Evolutionary conservation across 2,888 invertebrate species (phyloP).

Genomic region (Orchestes rusci): DNA sequence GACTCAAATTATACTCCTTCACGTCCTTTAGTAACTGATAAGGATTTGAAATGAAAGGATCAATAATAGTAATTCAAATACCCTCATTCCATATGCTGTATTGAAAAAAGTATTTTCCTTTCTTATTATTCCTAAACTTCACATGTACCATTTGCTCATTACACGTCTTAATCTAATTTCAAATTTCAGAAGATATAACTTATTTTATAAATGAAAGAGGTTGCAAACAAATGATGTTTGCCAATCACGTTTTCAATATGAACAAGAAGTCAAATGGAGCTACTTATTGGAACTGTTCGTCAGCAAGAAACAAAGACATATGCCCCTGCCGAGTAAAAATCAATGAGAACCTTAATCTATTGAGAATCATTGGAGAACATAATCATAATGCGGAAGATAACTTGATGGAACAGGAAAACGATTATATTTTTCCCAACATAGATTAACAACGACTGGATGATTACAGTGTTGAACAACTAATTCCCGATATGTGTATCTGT

Average conservation of each 20-base stretch:
- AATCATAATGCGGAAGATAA: conserved; percentile 10
- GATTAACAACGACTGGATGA: no score
- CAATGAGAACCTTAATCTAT: conserved; percentile 12
- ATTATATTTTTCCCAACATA: no score
- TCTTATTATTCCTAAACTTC: no score
- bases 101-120: no score
- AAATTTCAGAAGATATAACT: conserved; percentile 17
- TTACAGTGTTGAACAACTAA: no score
- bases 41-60: no score
- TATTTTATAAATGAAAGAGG: conserved; percentile 18
- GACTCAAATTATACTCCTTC: background rate
- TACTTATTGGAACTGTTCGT: conserved; percentile 15
- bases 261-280: conserved; percentile 4
- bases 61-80: no score
- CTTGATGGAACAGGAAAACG: no score
- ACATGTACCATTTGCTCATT: no score
- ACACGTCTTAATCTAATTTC: no score
- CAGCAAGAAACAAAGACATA: conserved; percentile 4
- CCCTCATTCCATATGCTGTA: no score
- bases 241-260: conserved; percentile 10
- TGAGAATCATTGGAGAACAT: conserved; percentile 12
- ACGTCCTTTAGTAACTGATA: background rate
- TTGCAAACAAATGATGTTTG: conserved; percentile 16
- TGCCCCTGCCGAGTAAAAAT: conserved; percentile 15
- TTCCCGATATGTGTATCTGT: no score